These are phyloP conservation scores for Lutraria rhynchaena DNA, from an alignment of 1,140 invertebrate genomes.

Conservation along the genomic window DNA sequence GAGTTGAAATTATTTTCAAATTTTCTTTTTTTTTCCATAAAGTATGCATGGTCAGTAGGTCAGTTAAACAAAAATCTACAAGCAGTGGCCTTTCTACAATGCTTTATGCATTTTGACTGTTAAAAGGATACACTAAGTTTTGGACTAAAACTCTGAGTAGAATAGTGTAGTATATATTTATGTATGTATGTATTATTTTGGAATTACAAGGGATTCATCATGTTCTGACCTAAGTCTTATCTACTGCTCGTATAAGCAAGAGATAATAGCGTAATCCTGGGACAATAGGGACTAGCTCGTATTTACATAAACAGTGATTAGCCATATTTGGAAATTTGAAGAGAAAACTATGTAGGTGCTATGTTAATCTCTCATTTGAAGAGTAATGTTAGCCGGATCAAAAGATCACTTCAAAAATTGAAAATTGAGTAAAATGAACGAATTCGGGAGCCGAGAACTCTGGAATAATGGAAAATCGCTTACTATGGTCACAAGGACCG, in stretches of 20 bases:
- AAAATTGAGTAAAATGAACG: constrained; percentile 15
- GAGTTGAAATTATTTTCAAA: too few species aligned
- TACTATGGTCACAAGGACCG: too few species aligned
- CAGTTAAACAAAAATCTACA: too few species aligned
- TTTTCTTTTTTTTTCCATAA: too few species aligned
- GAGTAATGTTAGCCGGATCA: neutral
- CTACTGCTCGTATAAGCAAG: neutral
- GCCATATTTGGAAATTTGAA: constrained; percentile 10
- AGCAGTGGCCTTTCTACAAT: too few species aligned
- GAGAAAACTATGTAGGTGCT: constrained; percentile 4
- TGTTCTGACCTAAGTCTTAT: neutral
- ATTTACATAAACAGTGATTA: constrained; percentile 36
- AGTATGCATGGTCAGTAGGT: too few species aligned
- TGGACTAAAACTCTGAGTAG: too few species aligned
- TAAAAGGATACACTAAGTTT: too few species aligned
- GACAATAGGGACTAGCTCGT: constrained; percentile 19
- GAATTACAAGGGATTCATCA: neutral
- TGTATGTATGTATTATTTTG: too few species aligned
- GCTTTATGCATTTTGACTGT: too few species aligned
- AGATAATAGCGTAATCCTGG: constrained; percentile 21
- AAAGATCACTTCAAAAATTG: neutral
- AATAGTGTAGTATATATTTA: too few species aligned
- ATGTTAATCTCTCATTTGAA: constrained; percentile 8
- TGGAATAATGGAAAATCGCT: neutral
- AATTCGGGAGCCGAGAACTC: neutral